Evolutionary conservation across 1,140 invertebrate species (phyloP).

Genomic region (Drosophila asahinai): DNA sequence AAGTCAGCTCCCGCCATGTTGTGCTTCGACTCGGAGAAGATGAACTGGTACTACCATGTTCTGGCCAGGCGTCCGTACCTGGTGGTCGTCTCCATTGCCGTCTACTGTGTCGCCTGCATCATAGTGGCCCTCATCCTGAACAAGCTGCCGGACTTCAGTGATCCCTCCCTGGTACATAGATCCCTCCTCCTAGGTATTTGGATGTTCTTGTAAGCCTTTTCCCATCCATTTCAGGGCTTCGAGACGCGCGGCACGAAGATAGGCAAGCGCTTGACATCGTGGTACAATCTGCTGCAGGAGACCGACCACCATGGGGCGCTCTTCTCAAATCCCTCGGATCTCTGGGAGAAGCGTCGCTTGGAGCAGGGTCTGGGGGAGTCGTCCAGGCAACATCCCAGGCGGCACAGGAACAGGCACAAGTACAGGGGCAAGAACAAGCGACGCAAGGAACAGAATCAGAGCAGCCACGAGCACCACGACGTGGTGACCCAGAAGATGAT

Average conservation of each 20-base stretch:
- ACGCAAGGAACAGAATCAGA: constrained; percentile 83
- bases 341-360: constrained; percentile 59
- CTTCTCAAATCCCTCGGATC: constrained; percentile 90
- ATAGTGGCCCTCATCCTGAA: constrained; percentile 90
- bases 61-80: constrained; percentile 91
- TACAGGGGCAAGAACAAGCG: constrained; percentile 85
- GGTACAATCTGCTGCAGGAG: constrained; percentile 93
- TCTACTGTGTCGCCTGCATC: constrained; percentile 89
- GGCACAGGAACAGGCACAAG: constrained; percentile 70
- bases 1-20: constrained; percentile 43
- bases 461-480: constrained; percentile 54
- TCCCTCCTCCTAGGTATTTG: no score
- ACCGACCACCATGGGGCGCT: constrained; percentile 89
- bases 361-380: constrained; percentile 54
- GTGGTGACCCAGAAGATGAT: constrained; percentile 53
- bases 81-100: constrained; percentile 89
- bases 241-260: constrained; percentile 94
- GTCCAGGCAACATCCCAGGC: constrained; percentile 66
- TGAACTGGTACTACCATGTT: constrained; percentile 87
- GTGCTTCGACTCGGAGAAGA: constrained; percentile 79
- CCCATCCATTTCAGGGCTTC: constrained; percentile 88
- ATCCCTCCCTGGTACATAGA: constrained; percentile 88
- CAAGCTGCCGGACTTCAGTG: constrained; percentile 91
- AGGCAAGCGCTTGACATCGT: constrained; percentile 91
- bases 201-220: background rate